Percentiles rank a stretch among this genome's conserved stretches.
phyloP scores from a whole-genome alignment of 2,888 invertebrate species.

The Willowsia nigromaculata region DNA sequence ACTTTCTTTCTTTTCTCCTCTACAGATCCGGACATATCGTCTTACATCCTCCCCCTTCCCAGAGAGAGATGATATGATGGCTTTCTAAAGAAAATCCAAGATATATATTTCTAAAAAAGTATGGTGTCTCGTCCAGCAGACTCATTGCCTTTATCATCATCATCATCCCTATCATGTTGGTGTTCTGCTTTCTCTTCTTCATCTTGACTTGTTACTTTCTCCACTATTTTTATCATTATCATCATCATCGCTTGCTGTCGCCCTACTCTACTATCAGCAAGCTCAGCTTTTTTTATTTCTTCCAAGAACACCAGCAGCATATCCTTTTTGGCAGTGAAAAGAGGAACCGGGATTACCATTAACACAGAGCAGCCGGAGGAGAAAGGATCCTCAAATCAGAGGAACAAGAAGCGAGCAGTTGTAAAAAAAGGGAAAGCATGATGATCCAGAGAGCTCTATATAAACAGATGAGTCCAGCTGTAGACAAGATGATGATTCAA shows the following conservation, averaged over 20 bases:
- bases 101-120: neutral
- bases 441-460: neutral
- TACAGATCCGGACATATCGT: neutral
- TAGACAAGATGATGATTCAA: neutral
- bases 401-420: neutral
- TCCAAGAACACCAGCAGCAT: neutral
- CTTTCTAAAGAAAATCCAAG: too few relatives aligned
- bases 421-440: neutral
- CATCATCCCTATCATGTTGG: neutral
- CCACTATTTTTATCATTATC: too few relatives aligned
- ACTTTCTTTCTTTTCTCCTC: neutral
- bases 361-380: conserved; percentile 30
- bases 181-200: neutral
- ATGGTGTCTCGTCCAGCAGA: neutral
- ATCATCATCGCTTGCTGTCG: neutral
- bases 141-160: neutral
- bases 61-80: too few relatives aligned
- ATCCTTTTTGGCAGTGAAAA: neutral
- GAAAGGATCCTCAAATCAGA: conserved; percentile 22
- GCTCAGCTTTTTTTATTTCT: conserved; percentile 23
- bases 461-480: conserved; percentile 59
- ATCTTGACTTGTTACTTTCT: conserved; percentile 21
- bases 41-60: neutral
- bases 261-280: neutral
- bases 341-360: conserved; percentile 2